Conservation (phyloP, 1,140 invertebrate species). For the Littorina saxatilis region DNA sequence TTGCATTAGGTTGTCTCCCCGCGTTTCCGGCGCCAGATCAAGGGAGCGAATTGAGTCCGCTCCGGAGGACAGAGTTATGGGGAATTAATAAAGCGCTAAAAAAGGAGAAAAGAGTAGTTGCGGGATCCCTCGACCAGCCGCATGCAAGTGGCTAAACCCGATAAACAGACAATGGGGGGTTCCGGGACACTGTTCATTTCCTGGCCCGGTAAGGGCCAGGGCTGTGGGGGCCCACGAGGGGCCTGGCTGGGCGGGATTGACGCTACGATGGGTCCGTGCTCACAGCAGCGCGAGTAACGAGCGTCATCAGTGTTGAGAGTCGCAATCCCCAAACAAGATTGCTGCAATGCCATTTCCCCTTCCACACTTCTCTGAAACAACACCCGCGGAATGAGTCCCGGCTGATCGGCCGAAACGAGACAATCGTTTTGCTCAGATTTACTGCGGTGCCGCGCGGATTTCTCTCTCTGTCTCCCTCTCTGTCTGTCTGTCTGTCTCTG, state of each 20-base stretch:
- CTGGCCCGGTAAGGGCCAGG: too few species aligned
- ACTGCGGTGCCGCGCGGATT: not conserved
- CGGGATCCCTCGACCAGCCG: too few species aligned
- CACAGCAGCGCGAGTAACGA: constrained; percentile 32
- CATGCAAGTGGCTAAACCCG: constrained; percentile 22
- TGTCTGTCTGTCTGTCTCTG: not conserved
- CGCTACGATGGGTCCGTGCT: not conserved
- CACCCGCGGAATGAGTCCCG: not conserved
- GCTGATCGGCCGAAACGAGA: constrained; percentile 5
- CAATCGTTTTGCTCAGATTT: constrained; percentile 21
- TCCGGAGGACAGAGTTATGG: constrained; percentile 33
- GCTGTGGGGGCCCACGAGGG: not conserved
- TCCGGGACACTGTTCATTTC: constrained; percentile 29
- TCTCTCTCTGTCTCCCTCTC: not conserved
- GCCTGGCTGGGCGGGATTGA: not conserved
- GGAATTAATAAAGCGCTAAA: constrained; percentile 38
- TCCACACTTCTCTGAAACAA: constrained; percentile 19
- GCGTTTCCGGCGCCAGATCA: constrained; percentile 26
- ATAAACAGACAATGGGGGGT: constrained; percentile 41
- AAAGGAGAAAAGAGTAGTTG: not conserved
- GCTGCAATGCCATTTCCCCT: constrained; percentile 29
- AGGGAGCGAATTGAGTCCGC: constrained; percentile 14
- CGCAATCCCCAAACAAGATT: constrained; percentile 39
- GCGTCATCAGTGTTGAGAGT: constrained; percentile 21
- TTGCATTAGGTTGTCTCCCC: constrained; percentile 33